Conservation (phyloP, 2,113 vertebrate genomes). For the Brachypodius melanocephalos region DNA sequence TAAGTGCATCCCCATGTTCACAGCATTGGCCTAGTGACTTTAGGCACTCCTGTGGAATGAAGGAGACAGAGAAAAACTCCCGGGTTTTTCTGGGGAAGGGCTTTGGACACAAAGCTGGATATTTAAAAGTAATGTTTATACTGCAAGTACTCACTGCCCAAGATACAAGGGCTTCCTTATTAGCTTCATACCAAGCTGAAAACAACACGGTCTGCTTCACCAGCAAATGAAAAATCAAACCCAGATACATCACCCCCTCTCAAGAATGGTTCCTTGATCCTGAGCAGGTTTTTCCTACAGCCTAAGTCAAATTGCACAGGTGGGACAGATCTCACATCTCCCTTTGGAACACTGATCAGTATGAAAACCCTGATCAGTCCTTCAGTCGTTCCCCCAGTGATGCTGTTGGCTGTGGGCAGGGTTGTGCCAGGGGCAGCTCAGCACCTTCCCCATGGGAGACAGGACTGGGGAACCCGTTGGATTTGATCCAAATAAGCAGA, state of each 20-base stretch:
- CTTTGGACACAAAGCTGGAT: neutral
- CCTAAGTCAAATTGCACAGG: neutral
- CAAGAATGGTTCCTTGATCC: neutral
- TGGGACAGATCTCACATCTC: fast-evolving
- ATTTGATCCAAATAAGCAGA: neutral
- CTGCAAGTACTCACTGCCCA: neutral
- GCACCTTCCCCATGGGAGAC: neutral
- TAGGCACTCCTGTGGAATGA: neutral
- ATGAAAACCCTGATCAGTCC: neutral
- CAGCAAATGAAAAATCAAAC: conserved; percentile 13
- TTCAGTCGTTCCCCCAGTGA: neutral
- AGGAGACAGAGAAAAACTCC: neutral
- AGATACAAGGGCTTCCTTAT: neutral
- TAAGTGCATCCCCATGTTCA: neutral
- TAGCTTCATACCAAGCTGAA: neutral
- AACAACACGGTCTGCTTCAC: neutral
- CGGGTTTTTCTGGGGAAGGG: fast-evolving
- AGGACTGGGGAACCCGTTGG: fast-evolving
- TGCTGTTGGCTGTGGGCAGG: fast-evolving
- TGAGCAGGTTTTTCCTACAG: neutral
- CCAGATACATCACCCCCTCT: neutral
- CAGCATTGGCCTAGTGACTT: neutral
- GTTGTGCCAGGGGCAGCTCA: neutral
- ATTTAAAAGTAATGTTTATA: neutral
- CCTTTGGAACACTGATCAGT: neutral